Conservation (phyloP, 2,113 vertebrate species). For the Poecile atricapillus region DNA sequence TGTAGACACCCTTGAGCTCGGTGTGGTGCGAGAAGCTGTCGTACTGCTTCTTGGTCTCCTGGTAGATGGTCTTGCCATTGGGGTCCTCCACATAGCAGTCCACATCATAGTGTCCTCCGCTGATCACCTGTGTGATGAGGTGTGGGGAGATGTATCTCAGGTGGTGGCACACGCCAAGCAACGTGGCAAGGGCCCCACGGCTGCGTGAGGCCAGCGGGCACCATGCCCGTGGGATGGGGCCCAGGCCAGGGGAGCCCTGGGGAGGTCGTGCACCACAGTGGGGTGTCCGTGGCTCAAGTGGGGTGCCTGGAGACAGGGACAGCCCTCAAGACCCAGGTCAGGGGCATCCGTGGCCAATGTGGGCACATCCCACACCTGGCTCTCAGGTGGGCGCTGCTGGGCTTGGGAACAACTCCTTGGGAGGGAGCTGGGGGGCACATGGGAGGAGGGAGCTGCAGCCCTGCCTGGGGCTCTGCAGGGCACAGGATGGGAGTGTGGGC, state of each 20-base stretch:
- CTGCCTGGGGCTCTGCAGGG: not conserved
- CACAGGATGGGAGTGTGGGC: not conserved
- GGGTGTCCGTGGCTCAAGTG: not conserved
- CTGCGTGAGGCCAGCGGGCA: not conserved
- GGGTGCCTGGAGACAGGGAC: no score
- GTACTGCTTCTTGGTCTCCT: constrained; percentile 85
- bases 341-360: not conserved
- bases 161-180: not conserved
- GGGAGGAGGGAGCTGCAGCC: not conserved
- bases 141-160: fast-evolving
- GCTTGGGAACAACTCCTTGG: not conserved
- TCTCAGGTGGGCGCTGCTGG: not conserved
- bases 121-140: constrained; percentile 77
- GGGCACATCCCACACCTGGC: not conserved
- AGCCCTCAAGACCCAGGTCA: not conserved
- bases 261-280: not conserved
- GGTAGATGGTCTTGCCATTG: constrained; percentile 75
- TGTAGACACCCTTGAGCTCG: constrained; percentile 76
- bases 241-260: not conserved
- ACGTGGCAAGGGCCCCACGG: not conserved
- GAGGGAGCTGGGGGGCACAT: fast-evolving
- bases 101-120: constrained; percentile 90
- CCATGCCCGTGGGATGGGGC: not conserved
- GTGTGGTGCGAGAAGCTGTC: constrained; percentile 84
- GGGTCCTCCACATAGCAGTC: constrained; percentile 88